phyloP scores from a whole-genome alignment of 2,888 invertebrate species.

The Zonitis immaculata region DNA sequence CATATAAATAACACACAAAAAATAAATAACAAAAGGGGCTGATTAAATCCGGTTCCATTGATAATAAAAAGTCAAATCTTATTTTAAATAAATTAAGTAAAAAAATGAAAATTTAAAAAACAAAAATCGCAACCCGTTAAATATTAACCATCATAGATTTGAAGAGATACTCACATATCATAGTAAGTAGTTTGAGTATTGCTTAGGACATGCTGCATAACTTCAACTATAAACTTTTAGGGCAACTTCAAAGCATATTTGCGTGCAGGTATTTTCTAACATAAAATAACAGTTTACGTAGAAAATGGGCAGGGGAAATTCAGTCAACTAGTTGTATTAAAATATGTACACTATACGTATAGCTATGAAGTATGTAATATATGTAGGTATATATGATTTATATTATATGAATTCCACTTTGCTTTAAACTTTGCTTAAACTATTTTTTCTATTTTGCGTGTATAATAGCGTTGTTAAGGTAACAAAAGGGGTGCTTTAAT shows the following conservation, averaged over 20 bases:
- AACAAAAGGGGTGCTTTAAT: too few species aligned
- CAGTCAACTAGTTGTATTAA: constrained; percentile 7
- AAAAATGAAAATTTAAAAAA: too few species aligned
- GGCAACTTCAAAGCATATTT: constrained; percentile 10
- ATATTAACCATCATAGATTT: too few species aligned
- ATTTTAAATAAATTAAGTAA: too few species aligned
- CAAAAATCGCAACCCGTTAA: too few species aligned
- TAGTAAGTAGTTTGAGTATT: constrained; percentile 7
- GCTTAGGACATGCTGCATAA: constrained; percentile 8
- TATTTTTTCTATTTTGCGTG: too few species aligned
- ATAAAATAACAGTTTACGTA: constrained; percentile 6
- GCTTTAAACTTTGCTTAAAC: too few species aligned
- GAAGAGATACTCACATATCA: too few species aligned
- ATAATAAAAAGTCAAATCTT: not conserved
- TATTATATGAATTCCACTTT: not conserved
- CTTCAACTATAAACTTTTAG: constrained; percentile 5
- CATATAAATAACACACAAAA: not conserved
- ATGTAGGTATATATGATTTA: too few species aligned
- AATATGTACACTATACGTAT: not conserved
- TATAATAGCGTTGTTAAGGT: too few species aligned
- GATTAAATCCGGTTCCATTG: not conserved
- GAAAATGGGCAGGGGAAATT: not conserved
- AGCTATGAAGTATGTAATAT: too few species aligned
- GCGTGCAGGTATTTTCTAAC: constrained; percentile 4
- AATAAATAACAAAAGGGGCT: not conserved